Evolutionary conservation across 2,888 invertebrate species (phyloP).

Genomic region (Microplitis deprimator): DNA sequence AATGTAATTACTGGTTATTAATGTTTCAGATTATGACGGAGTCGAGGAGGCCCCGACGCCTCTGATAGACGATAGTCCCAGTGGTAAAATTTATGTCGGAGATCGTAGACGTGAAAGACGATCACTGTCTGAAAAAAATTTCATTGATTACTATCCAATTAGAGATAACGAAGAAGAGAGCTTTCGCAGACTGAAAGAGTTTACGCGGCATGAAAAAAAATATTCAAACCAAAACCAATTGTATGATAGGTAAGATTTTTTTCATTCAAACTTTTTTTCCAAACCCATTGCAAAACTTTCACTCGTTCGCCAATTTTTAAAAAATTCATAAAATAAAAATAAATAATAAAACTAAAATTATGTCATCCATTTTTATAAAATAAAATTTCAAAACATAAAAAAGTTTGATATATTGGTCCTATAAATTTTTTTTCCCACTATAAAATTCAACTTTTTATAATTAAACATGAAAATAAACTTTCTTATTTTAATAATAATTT

Average conservation of each 20-base stretch:
- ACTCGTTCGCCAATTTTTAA: too few species aligned
- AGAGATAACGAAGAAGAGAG: conserved; percentile 41
- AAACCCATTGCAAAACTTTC: too few species aligned
- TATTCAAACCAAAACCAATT: conserved; percentile 12
- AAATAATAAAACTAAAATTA: too few species aligned
- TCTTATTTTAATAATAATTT: conserved; percentile 2
- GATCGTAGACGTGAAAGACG: conserved; percentile 56
- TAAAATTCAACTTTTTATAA: not conserved
- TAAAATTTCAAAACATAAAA: too few species aligned
- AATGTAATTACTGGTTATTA: not conserved
- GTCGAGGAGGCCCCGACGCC: conserved; percentile 50
- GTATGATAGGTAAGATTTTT: conserved; percentile 1
- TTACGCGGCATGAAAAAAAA: conserved; percentile 46
- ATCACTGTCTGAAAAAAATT: conserved; percentile 56
- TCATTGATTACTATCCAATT: conserved; percentile 45
- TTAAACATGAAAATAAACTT: not conserved
- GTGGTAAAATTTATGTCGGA: conserved; percentile 54
- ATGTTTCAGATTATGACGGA: conserved; percentile 53
- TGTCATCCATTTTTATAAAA: too few species aligned
- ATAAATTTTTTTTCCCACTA: not conserved
- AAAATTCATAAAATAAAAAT: too few species aligned
- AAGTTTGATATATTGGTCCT: not conserved
- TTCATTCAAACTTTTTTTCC: too few species aligned
- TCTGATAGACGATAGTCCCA: conserved; percentile 54
- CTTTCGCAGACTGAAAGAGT: conserved; percentile 47